A percentile compares a stretch with the other conserved stretches of the same genome.
These are phyloP conservation scores for Campylorhamphus procurvoides DNA, from an alignment of 2,113 vertebrate species.

Conservation along the genomic window DNA sequence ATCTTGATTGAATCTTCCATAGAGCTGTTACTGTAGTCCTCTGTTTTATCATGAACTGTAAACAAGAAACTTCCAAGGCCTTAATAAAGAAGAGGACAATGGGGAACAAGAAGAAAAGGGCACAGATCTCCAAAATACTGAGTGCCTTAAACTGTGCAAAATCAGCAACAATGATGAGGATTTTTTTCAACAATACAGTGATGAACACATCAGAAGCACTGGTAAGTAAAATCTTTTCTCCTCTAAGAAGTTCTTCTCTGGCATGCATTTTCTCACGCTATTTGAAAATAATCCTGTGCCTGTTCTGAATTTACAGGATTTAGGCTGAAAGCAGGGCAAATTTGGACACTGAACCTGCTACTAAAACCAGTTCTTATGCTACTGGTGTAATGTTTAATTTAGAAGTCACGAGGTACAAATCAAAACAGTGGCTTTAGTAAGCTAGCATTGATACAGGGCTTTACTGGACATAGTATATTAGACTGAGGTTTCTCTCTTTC, in stretches of 20 bases:
- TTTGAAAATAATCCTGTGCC: background rate
- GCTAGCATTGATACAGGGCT: background rate
- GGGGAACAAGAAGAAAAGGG: background rate
- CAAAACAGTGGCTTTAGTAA: background rate
- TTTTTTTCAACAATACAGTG: background rate
- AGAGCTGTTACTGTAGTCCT: background rate
- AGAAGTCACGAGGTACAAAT: background rate
- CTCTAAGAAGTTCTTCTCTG: background rate
- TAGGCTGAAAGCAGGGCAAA: background rate
- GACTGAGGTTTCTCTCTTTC: background rate
- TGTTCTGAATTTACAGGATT: background rate
- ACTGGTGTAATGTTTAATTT: background rate
- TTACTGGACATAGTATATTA: background rate
- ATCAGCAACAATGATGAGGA: background rate
- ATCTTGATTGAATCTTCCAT: background rate
- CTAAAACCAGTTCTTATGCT: background rate
- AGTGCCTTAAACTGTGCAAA: background rate
- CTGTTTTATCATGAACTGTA: background rate
- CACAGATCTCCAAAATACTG: background rate
- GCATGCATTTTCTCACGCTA: background rate
- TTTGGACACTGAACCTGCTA: background rate
- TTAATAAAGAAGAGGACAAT: background rate
- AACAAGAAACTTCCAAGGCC: background rate
- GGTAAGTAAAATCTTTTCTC: conserved; percentile 40
- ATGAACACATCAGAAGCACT: background rate